phyloP scores from a whole-genome alignment of 2,113 vertebrate species.

The Nyctibius bracteatus region DNA sequence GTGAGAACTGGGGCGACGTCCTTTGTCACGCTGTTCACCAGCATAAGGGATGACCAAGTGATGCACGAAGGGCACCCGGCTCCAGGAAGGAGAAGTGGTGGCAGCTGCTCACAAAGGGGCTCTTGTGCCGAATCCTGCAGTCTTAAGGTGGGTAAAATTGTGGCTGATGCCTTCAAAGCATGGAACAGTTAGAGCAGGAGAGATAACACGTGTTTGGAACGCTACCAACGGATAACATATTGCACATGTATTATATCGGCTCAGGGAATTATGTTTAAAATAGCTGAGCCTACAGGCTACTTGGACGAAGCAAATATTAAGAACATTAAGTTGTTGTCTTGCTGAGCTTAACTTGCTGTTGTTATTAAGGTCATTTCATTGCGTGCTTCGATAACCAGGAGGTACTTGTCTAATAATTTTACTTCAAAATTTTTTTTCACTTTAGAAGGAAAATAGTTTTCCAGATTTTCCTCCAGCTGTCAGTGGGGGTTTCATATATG shows the following conservation, averaged over 20 bases:
- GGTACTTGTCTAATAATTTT: neutral
- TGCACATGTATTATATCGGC: neutral
- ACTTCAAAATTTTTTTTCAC: neutral
- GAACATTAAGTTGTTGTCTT: neutral
- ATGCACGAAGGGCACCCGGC: neutral
- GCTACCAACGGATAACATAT: neutral
- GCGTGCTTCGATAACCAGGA: neutral
- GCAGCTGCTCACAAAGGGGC: neutral
- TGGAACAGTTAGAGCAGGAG: neutral
- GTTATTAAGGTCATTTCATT: neutral
- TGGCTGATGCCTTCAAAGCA: neutral
- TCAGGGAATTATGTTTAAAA: neutral
- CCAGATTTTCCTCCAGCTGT: neutral
- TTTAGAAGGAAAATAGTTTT: neutral
- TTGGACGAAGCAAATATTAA: neutral
- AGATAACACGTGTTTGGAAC: neutral
- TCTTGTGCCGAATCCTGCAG: neutral
- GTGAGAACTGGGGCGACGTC: rapidly evolving
- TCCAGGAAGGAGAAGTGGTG: no score
- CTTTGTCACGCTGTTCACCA: neutral
- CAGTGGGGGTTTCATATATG: neutral
- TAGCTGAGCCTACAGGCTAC: neutral
- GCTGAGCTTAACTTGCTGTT: neutral
- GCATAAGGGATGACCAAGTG: neutral
- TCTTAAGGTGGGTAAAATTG: neutral